phyloP scores from a whole-genome alignment of 2,888 invertebrate species.

The Andrena trimmerana region DNA sequence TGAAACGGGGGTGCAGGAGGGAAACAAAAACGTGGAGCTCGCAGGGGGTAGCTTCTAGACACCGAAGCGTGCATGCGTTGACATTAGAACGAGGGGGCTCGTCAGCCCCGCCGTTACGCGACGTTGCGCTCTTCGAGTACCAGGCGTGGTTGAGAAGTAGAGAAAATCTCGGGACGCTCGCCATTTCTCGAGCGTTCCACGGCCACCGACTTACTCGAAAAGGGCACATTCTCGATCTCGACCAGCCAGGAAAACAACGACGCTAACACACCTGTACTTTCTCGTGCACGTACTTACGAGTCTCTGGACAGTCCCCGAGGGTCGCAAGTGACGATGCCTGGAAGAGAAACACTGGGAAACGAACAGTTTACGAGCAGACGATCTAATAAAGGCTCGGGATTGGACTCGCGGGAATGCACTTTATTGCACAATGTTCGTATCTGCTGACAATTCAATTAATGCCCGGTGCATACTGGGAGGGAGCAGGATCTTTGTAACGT shows the following conservation, averaged over 20 bases:
- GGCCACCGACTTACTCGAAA: constrained; percentile 44
- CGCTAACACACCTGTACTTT: constrained; percentile 56
- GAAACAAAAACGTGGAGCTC: constrained; percentile 25
- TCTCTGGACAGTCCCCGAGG: not conserved
- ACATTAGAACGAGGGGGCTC: constrained; percentile 36
- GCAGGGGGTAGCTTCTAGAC: constrained; percentile 60
- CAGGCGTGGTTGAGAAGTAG: not conserved
- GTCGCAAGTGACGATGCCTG: not conserved
- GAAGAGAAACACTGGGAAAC: constrained; percentile 24
- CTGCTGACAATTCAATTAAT: not conserved
- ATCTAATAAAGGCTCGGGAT: not conserved
- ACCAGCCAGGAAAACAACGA: constrained; percentile 38
- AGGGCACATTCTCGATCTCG: constrained; percentile 48
- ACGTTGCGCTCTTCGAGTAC: constrained; percentile 55
- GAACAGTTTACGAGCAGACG: not conserved
- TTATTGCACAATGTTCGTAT: constrained; percentile 27
- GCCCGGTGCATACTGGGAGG: not conserved
- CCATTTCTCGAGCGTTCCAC: not conserved
- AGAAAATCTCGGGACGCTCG: not conserved
- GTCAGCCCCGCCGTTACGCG: constrained; percentile 20
- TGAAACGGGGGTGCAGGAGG: not conserved
- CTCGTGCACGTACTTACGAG: constrained; percentile 65
- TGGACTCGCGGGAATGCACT: not conserved
- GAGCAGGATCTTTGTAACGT: not conserved
- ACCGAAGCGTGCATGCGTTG: constrained; percentile 80